phyloP scores from a whole-genome alignment of 2,113 vertebrate genomes.

The Enhydra lutris region DNA sequence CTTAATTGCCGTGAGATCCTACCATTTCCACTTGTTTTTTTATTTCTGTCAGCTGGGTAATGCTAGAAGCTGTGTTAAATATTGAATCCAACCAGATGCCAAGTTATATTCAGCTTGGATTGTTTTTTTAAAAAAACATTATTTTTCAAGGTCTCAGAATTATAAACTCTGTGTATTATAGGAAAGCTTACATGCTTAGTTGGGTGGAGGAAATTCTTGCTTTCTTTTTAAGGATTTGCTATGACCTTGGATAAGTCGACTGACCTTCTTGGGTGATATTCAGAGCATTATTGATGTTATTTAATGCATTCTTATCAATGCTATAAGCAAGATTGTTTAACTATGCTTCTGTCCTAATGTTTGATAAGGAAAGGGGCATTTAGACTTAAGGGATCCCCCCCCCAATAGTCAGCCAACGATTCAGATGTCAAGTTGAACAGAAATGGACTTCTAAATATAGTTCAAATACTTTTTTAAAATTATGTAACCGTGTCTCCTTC shows the following conservation, averaged over 20 bases:
- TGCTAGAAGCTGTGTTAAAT: background rate
- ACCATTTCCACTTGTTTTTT: background rate
- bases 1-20: background rate
- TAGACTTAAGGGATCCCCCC: background rate
- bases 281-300: background rate
- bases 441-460: background rate
- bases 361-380: background rate
- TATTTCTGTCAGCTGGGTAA: background rate
- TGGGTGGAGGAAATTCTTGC: background rate
- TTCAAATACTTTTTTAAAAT: background rate
- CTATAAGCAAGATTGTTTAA: background rate
- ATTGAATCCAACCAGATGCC: background rate
- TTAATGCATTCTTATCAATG: background rate
- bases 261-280: background rate
- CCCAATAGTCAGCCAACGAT: background rate
- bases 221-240: background rate
- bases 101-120: constrained; percentile 21
- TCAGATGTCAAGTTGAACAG: background rate
- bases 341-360: background rate
- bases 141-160: background rate
- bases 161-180: background rate
- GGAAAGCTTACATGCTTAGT: background rate
- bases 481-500: background rate
- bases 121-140: background rate
- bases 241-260: background rate